Conservation (phyloP, 2,888 invertebrate genomes). For the Colletes collaris region DNA sequence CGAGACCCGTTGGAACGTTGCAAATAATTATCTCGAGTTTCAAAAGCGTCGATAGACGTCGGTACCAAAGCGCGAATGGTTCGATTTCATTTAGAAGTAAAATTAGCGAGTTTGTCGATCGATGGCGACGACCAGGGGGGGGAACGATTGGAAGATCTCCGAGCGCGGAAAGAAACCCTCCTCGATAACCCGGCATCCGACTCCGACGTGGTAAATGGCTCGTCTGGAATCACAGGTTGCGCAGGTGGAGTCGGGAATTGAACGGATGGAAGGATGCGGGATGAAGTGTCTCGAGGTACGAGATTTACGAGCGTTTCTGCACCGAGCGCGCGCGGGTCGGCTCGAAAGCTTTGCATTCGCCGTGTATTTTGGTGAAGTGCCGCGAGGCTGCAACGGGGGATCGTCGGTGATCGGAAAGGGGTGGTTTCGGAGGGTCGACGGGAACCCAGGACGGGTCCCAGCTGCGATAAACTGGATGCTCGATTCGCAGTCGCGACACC, state of each 20-base stretch:
- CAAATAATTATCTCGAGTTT: too few species aligned
- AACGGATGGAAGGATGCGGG: constrained; percentile 44
- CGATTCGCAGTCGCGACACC: constrained; percentile 61
- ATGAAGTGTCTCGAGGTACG: constrained; percentile 52
- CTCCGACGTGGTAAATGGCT: constrained; percentile 17
- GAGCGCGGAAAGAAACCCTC: too few species aligned
- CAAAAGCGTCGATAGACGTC: too few species aligned
- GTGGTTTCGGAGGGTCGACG: neutral
- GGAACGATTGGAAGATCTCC: too few species aligned
- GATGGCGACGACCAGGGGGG: too few species aligned
- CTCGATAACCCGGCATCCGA: constrained; percentile 12
- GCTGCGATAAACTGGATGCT: constrained; percentile 69
- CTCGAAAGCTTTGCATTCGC: constrained; percentile 68
- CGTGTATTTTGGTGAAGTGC: constrained; percentile 42
- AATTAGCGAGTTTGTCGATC: too few species aligned
- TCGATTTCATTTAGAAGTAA: too few species aligned
- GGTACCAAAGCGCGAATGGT: too few species aligned
- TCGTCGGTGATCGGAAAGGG: constrained; percentile 58
- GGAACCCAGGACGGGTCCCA: constrained; percentile 36
- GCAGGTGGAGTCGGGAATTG: constrained; percentile 37
- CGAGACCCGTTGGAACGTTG: too few species aligned
- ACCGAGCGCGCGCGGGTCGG: constrained; percentile 6
- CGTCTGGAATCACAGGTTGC: constrained; percentile 31
- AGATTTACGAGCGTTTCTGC: constrained; percentile 69
- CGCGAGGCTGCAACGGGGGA: constrained; percentile 36